Evolutionary conservation across 2,113 vertebrate genomes (phyloP).

Genomic region (Aptenodytes forsteri): DNA sequence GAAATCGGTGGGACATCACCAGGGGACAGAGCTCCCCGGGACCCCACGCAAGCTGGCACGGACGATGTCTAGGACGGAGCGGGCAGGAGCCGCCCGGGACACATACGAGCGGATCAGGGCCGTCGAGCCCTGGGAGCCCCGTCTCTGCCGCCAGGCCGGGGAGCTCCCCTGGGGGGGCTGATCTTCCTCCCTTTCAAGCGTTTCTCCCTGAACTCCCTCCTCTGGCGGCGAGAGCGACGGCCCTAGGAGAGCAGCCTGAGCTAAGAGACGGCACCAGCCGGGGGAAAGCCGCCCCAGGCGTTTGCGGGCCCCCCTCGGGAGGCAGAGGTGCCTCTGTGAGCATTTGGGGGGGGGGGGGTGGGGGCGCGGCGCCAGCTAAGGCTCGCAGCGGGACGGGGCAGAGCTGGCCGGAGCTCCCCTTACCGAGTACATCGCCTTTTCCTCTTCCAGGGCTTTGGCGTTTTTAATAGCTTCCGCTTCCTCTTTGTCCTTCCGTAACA

Average conservation of each 20-base stretch:
- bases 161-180: conserved; percentile 90
- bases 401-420: background rate
- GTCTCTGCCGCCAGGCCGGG: accelerated
- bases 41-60: background rate
- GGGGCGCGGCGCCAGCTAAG: too few species aligned
- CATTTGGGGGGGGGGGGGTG: too few species aligned
- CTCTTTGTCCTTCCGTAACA: conserved; percentile 96
- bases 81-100: background rate
- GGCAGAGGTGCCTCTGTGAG: background rate
- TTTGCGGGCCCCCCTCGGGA: too few species aligned
- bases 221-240: conserved; percentile 90
- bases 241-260: conserved; percentile 70
- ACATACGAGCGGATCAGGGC: accelerated
- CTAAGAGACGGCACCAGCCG: background rate
- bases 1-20: accelerated
- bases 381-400: accelerated
- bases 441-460: conserved; percentile 94
- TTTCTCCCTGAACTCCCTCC: conserved; percentile 95
- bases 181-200: conserved; percentile 93
- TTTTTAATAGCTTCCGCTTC: conserved; percentile 97
- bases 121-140: background rate
- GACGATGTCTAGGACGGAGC: accelerated
- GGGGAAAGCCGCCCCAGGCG: accelerated
- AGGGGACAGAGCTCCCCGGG: too few species aligned
- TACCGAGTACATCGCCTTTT: conserved; percentile 99